Conservation (phyloP, 2,888 invertebrate species). For the Amitus sp. region DNA sequence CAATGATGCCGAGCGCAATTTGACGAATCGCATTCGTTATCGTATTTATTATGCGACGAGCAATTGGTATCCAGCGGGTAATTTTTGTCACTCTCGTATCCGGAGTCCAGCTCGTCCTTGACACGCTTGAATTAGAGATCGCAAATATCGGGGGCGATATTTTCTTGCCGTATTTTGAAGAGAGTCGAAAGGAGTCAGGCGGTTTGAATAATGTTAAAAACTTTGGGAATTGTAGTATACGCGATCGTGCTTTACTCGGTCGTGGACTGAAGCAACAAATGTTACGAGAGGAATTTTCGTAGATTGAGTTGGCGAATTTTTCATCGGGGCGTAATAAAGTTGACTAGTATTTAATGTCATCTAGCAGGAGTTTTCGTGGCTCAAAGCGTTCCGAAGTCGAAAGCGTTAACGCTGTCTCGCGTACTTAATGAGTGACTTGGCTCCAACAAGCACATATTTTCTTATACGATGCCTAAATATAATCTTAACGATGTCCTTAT, state of each 20-base stretch:
- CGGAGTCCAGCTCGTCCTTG: too few relatives aligned
- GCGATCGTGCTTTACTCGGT: too few relatives aligned
- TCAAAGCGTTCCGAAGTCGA: conserved; percentile 36
- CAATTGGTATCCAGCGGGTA: conserved; percentile 21
- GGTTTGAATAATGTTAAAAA: too few relatives aligned
- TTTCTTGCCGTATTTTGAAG: too few relatives aligned
- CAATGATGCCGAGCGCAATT: conserved; percentile 31
- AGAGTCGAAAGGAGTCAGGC: too few relatives aligned
- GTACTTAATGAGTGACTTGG: conserved; percentile 65
- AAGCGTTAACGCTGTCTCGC: conserved; percentile 61
- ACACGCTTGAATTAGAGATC: too few relatives aligned
- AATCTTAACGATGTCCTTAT: conserved; percentile 63
- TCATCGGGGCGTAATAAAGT: conserved; percentile 18
- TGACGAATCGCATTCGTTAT: conserved; percentile 26
- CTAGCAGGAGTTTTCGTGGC: conserved; percentile 25
- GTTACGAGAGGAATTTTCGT: too few relatives aligned
- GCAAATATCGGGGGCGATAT: too few relatives aligned
- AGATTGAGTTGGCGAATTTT: conserved; percentile 1
- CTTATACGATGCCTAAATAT: conserved; percentile 65
- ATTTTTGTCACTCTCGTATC: conserved; percentile 32
- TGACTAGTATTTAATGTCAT: conserved; percentile 20
- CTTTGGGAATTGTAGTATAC: too few relatives aligned
- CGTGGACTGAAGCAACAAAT: too few relatives aligned
- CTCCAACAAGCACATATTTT: conserved; percentile 64
- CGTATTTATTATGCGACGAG: conserved; percentile 28